Percentiles rank a stretch among this genome's conserved stretches.
Evolutionary conservation across 2,797 vertebrate genomes (phyloP).

Genomic region (Sebastes diploproa): DNA sequence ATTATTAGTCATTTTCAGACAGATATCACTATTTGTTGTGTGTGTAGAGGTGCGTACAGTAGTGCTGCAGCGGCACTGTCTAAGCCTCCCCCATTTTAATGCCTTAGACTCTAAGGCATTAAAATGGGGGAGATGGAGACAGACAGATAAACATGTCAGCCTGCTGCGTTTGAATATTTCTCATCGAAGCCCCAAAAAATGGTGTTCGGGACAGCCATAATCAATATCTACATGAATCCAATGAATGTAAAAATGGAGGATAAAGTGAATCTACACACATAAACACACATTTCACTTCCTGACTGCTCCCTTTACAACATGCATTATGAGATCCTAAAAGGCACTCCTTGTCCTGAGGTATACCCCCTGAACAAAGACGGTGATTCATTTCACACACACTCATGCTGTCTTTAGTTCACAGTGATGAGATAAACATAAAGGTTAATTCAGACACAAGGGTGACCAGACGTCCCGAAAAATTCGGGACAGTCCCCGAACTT

Average conservation of each 20-base stretch:
- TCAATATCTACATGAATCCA: slow-evolving; percentile 2
- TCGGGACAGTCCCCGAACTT: too few relatives aligned
- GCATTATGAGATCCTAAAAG: slow-evolving; percentile 42
- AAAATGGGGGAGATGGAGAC: too few relatives aligned
- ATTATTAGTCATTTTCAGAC: too few relatives aligned
- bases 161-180: too few relatives aligned
- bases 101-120: too few relatives aligned
- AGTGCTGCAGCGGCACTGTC: too few relatives aligned
- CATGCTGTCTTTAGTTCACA: slow-evolving; percentile 38
- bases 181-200: too few relatives aligned
- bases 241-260: background rate
- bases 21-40: too few relatives aligned
- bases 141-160: too few relatives aligned
- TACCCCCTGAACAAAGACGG: slow-evolving; percentile 14
- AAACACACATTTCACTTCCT: slow-evolving; percentile 51
- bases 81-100: too few relatives aligned
- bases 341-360: background rate
- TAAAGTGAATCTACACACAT: background rate
- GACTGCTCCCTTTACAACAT: slow-evolving; percentile 70
- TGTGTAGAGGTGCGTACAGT: too few relatives aligned
- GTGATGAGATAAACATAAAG: slow-evolving; percentile 11
- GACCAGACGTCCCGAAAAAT: too few relatives aligned
- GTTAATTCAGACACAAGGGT: slow-evolving; percentile 30
- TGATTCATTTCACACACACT: slow-evolving; percentile 25
- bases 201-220: background rate